Evolutionary conservation across 2,797 vertebrate genomes (phyloP), one percentile per base, ranked within the genome.

Genomic region (Ispidina lecontei): DNA sequence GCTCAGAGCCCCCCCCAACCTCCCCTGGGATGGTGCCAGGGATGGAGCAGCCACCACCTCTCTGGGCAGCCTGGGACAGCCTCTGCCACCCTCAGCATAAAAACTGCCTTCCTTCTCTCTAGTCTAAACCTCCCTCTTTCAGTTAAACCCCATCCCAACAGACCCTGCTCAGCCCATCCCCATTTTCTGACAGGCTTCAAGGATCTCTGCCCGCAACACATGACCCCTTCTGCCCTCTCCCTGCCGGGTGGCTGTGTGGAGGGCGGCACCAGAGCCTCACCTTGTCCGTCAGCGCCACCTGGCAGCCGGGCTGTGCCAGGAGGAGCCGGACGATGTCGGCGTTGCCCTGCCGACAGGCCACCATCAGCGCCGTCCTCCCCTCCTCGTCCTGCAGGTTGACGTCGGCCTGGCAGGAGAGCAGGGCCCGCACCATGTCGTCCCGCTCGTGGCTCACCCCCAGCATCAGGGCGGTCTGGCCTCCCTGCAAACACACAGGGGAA

Each of bases 401-500:
- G 15, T 99, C 98, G 0, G 99, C 98, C 19, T 96, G 97, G 90
- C 98, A 98, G 71, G 97, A 96, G 91, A 99, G 97, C 69, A 99
- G 98, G 21, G 99, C 98, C 65, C 97, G 98, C 84, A 99, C 99
- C 99, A 99, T 99, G 97, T 99, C 98, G 10, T 98, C 97, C 47
- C 99, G 97, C 26, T 99, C 99, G 6, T 99, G 99, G 97, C 98
- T 98, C 51, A 99, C 98, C 8, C 98, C 99, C 39, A 99, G 98
- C 98, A 99, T 99, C 95, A 99, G 97, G 0, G 99, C 99, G 0
- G 99, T 99, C 98, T 99, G 99, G 47, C 99, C 99, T 12, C 97
- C 97, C 98, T 97, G 95, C 70, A 62, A 81, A 18, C 75, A 0
- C 25, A 84, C 39, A 72, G 35, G 39, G 49, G 78, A 15, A 78